A percentile compares a stretch with the other conserved stretches of the same genome.
Evolutionary conservation across 2,888 invertebrate species (phyloP).

Genomic region (Onchidella celtica): DNA sequence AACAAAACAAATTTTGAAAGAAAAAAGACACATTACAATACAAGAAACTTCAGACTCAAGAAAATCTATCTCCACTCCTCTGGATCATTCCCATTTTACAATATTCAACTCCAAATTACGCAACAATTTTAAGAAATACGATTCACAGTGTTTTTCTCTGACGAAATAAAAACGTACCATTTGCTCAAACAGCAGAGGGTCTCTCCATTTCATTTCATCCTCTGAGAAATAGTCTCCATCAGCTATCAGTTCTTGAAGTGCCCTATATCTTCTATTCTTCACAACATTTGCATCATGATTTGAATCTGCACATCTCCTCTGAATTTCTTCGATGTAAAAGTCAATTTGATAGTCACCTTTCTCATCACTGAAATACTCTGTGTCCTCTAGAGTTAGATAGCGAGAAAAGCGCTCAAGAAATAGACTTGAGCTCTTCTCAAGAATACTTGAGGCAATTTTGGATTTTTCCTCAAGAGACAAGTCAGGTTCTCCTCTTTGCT

Average conservation of each 20-base stretch:
- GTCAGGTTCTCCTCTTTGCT: conserved; percentile 90
- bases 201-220: conserved; percentile 94
- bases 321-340: conserved; percentile 84
- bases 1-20: no score
- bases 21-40: no score
- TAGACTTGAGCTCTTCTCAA: conserved; percentile 85
- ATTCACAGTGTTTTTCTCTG: no score
- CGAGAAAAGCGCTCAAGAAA: conserved; percentile 91
- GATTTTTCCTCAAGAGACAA: conserved; percentile 86
- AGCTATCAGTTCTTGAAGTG: conserved; percentile 87
- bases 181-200: conserved; percentile 94
- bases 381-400: conserved; percentile 85
- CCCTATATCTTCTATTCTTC: conserved; percentile 91
- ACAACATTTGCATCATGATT: conserved; percentile 59
- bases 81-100: no score
- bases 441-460: conserved; percentile 85
- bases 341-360: conserved; percentile 83
- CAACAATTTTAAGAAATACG: no score
- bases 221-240: conserved; percentile 92
- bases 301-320: conserved; percentile 57
- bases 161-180: conserved; percentile 84
- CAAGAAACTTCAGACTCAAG: no score
- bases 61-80: no score
- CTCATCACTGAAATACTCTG: conserved; percentile 85
- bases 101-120: no score